Percentiles rank a stretch among this genome's conserved stretches.
These are phyloP conservation scores for Hyphantria cunea DNA, from an alignment of 1,140 invertebrate species.

Conservation along the genomic window DNA sequence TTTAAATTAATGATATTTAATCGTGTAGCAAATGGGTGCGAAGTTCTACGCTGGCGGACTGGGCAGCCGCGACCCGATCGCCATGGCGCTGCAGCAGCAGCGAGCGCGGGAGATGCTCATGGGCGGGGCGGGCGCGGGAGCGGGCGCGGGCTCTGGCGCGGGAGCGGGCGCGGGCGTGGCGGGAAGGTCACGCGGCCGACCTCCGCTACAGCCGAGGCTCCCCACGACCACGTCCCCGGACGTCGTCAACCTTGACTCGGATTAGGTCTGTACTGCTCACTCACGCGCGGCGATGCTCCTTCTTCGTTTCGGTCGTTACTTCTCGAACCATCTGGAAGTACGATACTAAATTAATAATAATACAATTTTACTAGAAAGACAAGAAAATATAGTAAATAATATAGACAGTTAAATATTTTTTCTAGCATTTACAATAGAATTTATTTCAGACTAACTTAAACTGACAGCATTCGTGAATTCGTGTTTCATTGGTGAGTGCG, in stretches of 20 bases:
- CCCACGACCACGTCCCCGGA: conserved; percentile 36
- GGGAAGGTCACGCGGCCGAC: conserved; percentile 39
- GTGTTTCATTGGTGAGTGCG: too few relatives aligned
- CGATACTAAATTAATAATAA: too few relatives aligned
- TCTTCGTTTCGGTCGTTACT: too few relatives aligned
- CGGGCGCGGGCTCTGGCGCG: conserved; percentile 12
- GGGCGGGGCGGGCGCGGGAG: conserved; percentile 46
- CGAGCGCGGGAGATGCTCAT: conserved; percentile 72
- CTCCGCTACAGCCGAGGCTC: conserved; percentile 33
- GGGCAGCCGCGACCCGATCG: conserved; percentile 76
- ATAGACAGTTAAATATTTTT: too few relatives aligned
- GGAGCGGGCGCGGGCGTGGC: too few relatives aligned
- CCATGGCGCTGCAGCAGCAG: conserved; percentile 77
- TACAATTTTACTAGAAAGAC: too few relatives aligned
- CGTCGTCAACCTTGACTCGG: conserved; percentile 72
- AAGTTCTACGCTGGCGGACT: conserved; percentile 79
- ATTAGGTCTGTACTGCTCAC: conserved; percentile 46
- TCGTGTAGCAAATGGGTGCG: conserved; percentile 52
- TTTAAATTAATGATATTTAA: conserved; percentile 7
- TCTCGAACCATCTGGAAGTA: too few relatives aligned
- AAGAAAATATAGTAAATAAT: too few relatives aligned
- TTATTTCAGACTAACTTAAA: too few relatives aligned
- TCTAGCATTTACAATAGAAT: too few relatives aligned
- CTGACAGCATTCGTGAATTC: too few relatives aligned
- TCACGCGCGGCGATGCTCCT: neutral